A percentile compares a stretch with the other conserved stretches of the same genome.
Evolutionary conservation across 1,140 invertebrate genomes (phyloP).

Genomic region (Cyphomyrmex costatus): DNA sequence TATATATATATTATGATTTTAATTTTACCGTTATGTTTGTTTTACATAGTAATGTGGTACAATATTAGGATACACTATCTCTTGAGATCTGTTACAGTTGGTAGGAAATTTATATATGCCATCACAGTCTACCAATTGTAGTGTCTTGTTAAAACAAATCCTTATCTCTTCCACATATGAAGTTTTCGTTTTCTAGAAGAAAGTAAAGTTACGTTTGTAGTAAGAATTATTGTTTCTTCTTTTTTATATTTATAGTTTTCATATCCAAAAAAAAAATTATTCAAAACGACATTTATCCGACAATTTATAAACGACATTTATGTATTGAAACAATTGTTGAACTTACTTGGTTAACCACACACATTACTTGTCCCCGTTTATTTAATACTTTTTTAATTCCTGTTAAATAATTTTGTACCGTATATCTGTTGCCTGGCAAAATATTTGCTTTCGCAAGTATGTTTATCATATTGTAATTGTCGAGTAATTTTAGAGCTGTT

Average conservation of each 20-base stretch:
- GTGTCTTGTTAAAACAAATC: slow-evolving; percentile 89
- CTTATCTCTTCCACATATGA: slow-evolving; percentile 86
- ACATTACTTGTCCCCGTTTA: slow-evolving; percentile 74
- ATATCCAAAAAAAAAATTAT: slow-evolving; percentile 36
- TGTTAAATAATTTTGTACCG: slow-evolving; percentile 87
- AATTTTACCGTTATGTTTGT: slow-evolving; percentile 41
- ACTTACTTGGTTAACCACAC: slow-evolving; percentile 76
- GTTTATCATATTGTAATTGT: slow-evolving; percentile 89
- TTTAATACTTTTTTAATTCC: slow-evolving; percentile 85
- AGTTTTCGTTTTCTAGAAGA: slow-evolving; percentile 85
- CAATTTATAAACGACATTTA: slow-evolving; percentile 75
- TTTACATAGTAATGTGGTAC: slow-evolving; percentile 74
- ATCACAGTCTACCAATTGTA: slow-evolving; percentile 89
- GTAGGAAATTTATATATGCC: slow-evolving; percentile 85
- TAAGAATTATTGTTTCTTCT: not conserved
- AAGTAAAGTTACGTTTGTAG: not conserved
- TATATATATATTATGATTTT: not conserved
- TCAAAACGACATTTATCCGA: slow-evolving; percentile 70
- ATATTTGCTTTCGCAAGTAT: slow-evolving; percentile 88
- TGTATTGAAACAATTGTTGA: slow-evolving; percentile 21
- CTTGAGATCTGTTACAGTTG: slow-evolving; percentile 87
- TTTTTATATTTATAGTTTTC: not conserved
- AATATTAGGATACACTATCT: slow-evolving; percentile 88
- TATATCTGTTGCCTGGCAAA: slow-evolving; percentile 88
- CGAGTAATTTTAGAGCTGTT: slow-evolving; percentile 89